A percentile compares a stretch with the other conserved stretches of the same genome.
These are phyloP conservation scores for Diceros bicornis DNA, from an alignment of 2,797 vertebrate genomes.

Conservation along the genomic window DNA sequence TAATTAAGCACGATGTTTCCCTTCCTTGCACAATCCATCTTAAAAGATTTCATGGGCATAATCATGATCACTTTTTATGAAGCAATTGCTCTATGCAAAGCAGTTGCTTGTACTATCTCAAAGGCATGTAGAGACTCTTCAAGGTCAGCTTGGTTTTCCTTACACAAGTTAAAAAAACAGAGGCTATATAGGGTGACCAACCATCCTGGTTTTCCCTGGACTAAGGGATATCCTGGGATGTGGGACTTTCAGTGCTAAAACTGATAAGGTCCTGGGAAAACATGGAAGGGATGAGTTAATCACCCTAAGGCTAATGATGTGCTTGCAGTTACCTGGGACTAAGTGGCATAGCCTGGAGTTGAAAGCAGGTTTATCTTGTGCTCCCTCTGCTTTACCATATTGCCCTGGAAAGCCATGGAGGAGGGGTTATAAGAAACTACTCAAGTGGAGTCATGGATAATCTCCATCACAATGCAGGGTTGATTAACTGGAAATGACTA, in stretches of 20 bases:
- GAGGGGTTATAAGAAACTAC: neutral
- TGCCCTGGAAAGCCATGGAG: neutral
- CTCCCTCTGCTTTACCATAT: neutral
- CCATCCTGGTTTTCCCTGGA: neutral
- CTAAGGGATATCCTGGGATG: neutral
- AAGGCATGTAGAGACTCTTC: neutral
- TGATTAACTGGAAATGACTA: neutral
- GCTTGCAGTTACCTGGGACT: neutral
- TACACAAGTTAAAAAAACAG: neutral
- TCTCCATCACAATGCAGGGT: neutral
- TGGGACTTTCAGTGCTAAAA: neutral
- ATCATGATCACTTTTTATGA: neutral
- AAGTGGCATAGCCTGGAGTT: neutral
- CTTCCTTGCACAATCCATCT: neutral
- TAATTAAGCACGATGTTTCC: neutral
- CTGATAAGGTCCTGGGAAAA: neutral
- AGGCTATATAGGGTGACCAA: neutral
- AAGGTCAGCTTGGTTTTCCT: constrained; percentile 9
- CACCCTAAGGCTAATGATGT: neutral
- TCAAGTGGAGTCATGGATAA: neutral
- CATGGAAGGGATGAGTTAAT: neutral
- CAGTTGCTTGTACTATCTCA: neutral
- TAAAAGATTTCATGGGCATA: neutral
- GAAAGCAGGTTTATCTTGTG: neutral
- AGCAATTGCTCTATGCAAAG: neutral